These are phyloP conservation scores for Callaeas wilsoni DNA, from an alignment of 2,113 vertebrate genomes.

Conservation along the genomic window DNA sequence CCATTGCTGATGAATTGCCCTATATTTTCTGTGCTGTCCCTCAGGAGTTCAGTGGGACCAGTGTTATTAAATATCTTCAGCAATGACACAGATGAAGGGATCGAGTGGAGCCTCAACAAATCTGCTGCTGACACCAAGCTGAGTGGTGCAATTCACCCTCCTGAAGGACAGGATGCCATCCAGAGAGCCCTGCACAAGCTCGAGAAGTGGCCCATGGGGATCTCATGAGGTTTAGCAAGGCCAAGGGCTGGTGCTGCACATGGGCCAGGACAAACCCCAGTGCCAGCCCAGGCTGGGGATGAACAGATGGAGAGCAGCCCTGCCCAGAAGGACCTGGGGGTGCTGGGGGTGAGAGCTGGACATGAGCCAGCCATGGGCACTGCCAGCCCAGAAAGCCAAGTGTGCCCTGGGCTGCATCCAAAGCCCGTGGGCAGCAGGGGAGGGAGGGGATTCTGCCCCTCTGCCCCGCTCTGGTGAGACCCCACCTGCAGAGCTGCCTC, in stretches of 20 bases:
- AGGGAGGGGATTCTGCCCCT: neutral
- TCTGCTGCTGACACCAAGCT: neutral
- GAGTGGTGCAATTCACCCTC: neutral
- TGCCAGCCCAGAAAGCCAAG: neutral
- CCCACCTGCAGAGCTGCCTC: neutral
- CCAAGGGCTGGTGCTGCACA: neutral
- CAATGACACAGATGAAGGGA: neutral
- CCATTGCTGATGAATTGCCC: neutral
- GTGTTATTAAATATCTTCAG: neutral
- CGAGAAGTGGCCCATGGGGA: fast-evolving
- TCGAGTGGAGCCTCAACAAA: fast-evolving
- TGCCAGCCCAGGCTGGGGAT: neutral
- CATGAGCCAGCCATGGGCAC: neutral
- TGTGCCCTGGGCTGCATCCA: neutral
- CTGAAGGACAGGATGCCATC: fast-evolving
- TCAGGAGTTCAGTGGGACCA: neutral
- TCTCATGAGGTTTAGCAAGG: neutral
- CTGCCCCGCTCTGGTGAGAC: neutral
- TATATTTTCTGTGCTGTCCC: neutral
- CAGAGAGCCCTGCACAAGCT: no score
- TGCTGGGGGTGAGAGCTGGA: neutral
- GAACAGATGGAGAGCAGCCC: neutral
- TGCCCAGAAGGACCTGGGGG: neutral
- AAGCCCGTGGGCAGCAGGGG: neutral
- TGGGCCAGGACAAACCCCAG: neutral